These are phyloP conservation scores for Bugulina stolonifera DNA, from an alignment of 2,888 invertebrate species.

Conservation along the genomic window DNA sequence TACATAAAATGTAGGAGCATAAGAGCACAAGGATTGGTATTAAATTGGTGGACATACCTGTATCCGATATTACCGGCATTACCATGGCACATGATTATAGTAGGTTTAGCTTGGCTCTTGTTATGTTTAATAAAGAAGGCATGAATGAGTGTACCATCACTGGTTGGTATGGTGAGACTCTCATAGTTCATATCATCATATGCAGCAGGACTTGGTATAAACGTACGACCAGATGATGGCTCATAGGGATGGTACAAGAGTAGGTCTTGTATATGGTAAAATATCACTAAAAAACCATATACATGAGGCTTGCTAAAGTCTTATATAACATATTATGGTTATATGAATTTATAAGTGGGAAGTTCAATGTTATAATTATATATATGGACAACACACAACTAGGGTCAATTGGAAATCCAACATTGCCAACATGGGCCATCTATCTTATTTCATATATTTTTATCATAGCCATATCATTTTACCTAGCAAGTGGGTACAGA, in stretches of 20 bases:
- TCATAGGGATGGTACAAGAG: slow-evolving; percentile 83
- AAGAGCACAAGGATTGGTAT: no score
- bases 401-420: no score
- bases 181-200: slow-evolving; percentile 71
- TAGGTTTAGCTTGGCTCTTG: slow-evolving; percentile 57
- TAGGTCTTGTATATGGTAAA: slow-evolving; percentile 74
- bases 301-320: no score
- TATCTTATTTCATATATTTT: no score
- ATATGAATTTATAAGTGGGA: no score
- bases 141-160: slow-evolving; percentile 51
- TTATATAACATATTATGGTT: no score
- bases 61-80: slow-evolving; percentile 97
- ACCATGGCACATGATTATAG: slow-evolving; percentile 85
- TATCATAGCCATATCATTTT: no score
- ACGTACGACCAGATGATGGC: slow-evolving; percentile 79
- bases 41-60: slow-evolving; percentile 51
- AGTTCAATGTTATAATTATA: no score
- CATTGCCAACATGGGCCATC: no score
- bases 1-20: no score
- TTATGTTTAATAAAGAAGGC: slow-evolving; percentile 52
- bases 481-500: no score
- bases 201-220: slow-evolving; percentile 74
- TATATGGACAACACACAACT: no score
- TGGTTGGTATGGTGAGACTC: slow-evolving; percentile 64
- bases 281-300: slow-evolving; percentile 59